Conservation (phyloP, 2,888 invertebrate genomes). For the Thymelicus acteon region DNA sequence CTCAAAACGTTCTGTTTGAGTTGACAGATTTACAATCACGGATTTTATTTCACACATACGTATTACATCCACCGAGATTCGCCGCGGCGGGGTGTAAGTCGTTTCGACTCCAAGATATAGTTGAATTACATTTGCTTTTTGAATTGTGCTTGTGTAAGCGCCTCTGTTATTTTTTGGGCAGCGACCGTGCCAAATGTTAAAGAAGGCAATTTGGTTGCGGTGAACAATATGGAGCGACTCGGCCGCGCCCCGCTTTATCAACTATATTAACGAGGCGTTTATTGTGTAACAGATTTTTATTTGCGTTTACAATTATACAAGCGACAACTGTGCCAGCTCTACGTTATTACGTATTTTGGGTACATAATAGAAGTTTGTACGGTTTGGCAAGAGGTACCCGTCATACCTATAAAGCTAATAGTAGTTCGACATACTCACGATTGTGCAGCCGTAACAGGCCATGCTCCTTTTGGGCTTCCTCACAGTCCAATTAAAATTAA, state of each 20-base stretch:
- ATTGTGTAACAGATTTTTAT: conserved; percentile 32
- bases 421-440: too few species aligned
- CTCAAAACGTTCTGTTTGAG: neutral
- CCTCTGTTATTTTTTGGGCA: conserved; percentile 33
- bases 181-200: conserved; percentile 50
- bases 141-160: conserved; percentile 30
- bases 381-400: too few species aligned
- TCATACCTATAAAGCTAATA: too few species aligned
- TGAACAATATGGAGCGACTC: conserved; percentile 43
- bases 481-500: neutral
- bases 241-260: conserved; percentile 42
- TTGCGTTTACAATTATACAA: neutral
- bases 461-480: too few species aligned
- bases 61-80: too few species aligned
- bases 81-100: conserved; percentile 36
- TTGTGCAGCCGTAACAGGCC: too few species aligned
- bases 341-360: neutral
- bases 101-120: conserved; percentile 22
- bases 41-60: neutral
- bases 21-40: neutral
- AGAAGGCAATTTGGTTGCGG: conserved; percentile 52
- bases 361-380: too few species aligned
- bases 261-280: conserved; percentile 40
- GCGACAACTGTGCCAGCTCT: neutral
- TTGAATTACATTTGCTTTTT: conserved; percentile 28